Evolutionary conservation across 64 coral and sea anemone genomes (phyloP).

Genomic region (Stylophora pistillata): DNA sequence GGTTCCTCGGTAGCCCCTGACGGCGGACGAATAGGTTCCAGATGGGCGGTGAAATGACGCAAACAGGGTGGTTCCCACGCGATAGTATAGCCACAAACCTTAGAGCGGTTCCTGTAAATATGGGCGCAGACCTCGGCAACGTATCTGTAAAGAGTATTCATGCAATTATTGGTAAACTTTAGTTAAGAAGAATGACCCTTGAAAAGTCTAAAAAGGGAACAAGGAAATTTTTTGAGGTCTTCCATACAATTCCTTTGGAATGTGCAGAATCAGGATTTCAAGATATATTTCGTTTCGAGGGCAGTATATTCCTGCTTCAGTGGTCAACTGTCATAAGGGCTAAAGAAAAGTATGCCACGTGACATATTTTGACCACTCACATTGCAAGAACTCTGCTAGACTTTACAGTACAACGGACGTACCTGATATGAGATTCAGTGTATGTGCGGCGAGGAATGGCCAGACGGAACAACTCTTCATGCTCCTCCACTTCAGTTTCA

Average conservation of each 20-base stretch:
- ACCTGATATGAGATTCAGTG: constrained; percentile 78
- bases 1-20: not conserved
- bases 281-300: no score
- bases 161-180: not conserved
- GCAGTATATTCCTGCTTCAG: no score
- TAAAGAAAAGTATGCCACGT: no score
- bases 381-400: not conserved
- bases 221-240: no score
- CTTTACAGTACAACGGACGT: not conserved
- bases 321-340: no score
- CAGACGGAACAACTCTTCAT: constrained; percentile 47
- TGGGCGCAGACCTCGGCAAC: constrained; percentile 37
- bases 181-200: no score
- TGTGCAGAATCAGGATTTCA: no score
- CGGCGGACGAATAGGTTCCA: constrained; percentile 18
- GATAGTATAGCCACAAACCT: constrained; percentile 38
- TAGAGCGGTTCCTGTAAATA: constrained; percentile 21
- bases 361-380: no score
- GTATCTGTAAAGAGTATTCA: not conserved
- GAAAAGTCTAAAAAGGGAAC: no score
- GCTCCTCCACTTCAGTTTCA: not conserved
- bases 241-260: no score
- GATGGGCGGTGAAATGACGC: constrained; percentile 31
- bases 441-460: constrained; percentile 65
- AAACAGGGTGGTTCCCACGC: constrained; percentile 36